A percentile compares a stretch with the other conserved stretches of the same genome.
These are phyloP conservation scores for Scaptomyza caliginosa DNA, from an alignment of 2,888 invertebrate species.

Conservation along the genomic window DNA sequence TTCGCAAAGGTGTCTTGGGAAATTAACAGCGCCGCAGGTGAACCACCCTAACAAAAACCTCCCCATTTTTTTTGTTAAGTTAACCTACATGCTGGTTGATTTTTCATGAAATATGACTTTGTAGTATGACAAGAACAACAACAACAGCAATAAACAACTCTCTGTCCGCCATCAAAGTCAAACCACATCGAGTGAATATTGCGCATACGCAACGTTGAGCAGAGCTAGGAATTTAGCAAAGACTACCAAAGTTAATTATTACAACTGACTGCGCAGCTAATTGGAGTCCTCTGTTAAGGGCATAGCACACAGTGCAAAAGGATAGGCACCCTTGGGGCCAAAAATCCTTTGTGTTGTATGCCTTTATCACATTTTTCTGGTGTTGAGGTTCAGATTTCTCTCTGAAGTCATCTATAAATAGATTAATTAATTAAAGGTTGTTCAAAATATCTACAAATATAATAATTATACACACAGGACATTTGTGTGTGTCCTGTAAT, in stretches of 20 bases:
- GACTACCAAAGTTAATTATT: constrained; percentile 60
- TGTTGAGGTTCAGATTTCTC: background rate
- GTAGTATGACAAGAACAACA: background rate
- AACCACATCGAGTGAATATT: constrained; percentile 46
- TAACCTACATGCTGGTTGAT: constrained; percentile 28
- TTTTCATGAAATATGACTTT: constrained; percentile 70
- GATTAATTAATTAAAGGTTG: background rate
- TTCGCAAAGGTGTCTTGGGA: constrained; percentile 68
- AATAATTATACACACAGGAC: constrained; percentile 16
- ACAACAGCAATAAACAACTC: no score
- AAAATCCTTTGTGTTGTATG: constrained; percentile 15
- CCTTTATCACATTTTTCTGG: background rate
- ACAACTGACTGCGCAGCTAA: constrained; percentile 63
- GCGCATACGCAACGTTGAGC: constrained; percentile 71
- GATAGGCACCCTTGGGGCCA: constrained; percentile 9
- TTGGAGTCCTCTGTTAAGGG: constrained; percentile 37
- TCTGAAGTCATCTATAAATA: background rate
- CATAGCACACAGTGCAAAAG: constrained; percentile 1
- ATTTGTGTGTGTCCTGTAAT: constrained; percentile 26
- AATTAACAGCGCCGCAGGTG: constrained; percentile 72
- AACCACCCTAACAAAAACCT: constrained; percentile 2
- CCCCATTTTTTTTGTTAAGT: background rate
- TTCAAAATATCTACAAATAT: background rate
- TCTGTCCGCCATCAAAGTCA: constrained; percentile 44
- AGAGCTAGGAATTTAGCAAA: constrained; percentile 26